Evolutionary conservation across 2,113 vertebrate species (phyloP), one percentile per base, ranked within the genome.

Genomic region (Micronycteris hirsuta): DNA sequence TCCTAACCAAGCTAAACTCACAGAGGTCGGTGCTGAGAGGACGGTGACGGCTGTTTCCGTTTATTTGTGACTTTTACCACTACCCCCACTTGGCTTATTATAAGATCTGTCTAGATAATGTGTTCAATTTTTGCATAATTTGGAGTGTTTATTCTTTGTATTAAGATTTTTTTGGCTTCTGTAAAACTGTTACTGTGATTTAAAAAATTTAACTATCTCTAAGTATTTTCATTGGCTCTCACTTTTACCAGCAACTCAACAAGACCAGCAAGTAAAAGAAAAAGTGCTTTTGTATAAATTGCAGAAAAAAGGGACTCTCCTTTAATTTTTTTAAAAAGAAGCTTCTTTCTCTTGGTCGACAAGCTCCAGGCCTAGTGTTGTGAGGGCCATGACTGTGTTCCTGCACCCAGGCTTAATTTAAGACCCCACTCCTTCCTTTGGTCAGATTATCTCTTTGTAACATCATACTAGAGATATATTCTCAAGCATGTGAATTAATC

Each of bases 121-220:
- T 71, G 19, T 71, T 94, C 5, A 43, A 9, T 45, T 77, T 89
- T 85, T 63, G 54, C 14, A 58, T 45, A 84, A 88, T 41, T 93
- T 56, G 9, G 17, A 89, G 6, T 71, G 10, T 3, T 24, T 80
- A 49, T 82, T n/a, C 81, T 67, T 52, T 45, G 26, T 63, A 65
- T 76, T 47, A 15, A 58, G 8, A 61, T 82, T 58, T 70, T 63
- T 26, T 73, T 91, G 89, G 14, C 8, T 67, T 85, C 38, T 65
- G 36, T 1, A 71, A 71, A 73, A 58, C 7, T 76, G 14, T 91
- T 19, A 36, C 31, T 81, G 14, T 13, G 10, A 77, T 33, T 68
- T 13, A 2, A 10, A 26, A 65, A 88, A 86, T 28, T 22, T 22
- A 63, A 45, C 3, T 28, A 61, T 82, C 58, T 81, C 9, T 86